phyloP scores from a whole-genome alignment of 2,797 vertebrate species.

The Pelochelys cantorii region DNA sequence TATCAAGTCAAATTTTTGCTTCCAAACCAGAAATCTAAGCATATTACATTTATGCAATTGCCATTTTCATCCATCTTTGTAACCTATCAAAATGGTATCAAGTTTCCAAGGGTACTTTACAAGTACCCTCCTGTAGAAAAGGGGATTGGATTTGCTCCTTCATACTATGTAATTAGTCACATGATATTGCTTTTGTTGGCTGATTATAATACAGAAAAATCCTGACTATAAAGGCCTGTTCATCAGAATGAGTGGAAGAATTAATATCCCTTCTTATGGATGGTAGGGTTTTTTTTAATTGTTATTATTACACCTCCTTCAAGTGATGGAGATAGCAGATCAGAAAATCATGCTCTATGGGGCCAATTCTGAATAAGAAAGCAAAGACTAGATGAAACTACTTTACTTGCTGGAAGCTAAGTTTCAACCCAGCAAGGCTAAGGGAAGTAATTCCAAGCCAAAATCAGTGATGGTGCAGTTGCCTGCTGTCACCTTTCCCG shows the following conservation, averaged over 20 bases:
- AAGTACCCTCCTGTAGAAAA: conserved; percentile 32
- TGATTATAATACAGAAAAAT: background rate
- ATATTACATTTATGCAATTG: background rate
- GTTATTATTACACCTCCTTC: background rate
- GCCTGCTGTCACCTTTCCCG: fast-evolving
- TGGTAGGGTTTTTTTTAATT: background rate
- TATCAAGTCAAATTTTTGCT: background rate
- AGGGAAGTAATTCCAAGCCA: background rate
- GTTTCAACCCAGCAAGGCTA: background rate
- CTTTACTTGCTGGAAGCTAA: background rate
- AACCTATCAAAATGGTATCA: background rate
- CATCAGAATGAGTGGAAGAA: background rate
- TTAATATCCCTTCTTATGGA: background rate
- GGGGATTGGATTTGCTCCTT: background rate
- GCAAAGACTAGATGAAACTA: background rate
- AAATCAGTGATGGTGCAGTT: background rate
- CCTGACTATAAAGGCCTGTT: background rate
- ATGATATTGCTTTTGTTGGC: fast-evolving
- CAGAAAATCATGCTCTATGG: background rate
- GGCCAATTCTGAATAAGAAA: background rate
- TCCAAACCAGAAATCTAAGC: background rate
- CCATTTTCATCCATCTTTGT: background rate
- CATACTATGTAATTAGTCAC: background rate
- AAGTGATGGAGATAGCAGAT: background rate
- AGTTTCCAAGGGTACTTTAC: conserved; percentile 11